Base-by-base conservation (phyloP, 2,888 invertebrate genomes). In the Cerastoderma edule region DNA sequence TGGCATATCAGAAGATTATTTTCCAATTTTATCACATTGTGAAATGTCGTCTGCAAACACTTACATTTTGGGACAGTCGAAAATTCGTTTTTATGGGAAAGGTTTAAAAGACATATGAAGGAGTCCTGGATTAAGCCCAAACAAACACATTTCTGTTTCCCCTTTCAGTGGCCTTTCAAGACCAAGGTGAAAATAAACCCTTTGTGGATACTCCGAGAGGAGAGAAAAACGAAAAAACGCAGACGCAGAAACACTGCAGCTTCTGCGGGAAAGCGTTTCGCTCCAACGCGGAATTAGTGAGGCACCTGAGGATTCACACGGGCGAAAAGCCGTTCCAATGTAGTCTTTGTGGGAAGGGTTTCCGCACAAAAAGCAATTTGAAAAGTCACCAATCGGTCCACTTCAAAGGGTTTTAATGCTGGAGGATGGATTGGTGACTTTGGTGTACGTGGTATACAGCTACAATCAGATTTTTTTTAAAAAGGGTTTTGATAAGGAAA, bases 301-400 rank as follows among this genome's bases (percentile, higher is more conserved):
- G 74, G 6, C 78, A 78, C 39, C 28, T 48, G 27, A 33, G 63
- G 10, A 67, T 70, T 13, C 78, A 78, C 33, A 78, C 73, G 10
- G 78, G 78, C 5, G 64, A 71, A n/a, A 78, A 78, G 44, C 78
- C 78, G 22, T 74, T 64, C 46, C 56, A 46, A 33, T 74, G 74
- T 65, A 39, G 69, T 27, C 27, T 65, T 5, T 74, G 74, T 48
- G 70, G 67, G 24, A 48, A 48, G 22, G 24, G 65, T 50, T 50
- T 50, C 22, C 6, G 10, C 6, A 6, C 6, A 22, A 50, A 50
- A 50, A 50, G 10, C 22, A 10, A 50, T 50, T 22, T 50, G 50
- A 50, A 50, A 50, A 22, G 10, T 50, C 50, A 50, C 22, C 10
- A 6, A n/a, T 10, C 13, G 10, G 22, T 6, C 6, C 50, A 50